Evolutionary conservation across 2,888 invertebrate species (phyloP).

Genomic region (Chironomus tentans): DNA sequence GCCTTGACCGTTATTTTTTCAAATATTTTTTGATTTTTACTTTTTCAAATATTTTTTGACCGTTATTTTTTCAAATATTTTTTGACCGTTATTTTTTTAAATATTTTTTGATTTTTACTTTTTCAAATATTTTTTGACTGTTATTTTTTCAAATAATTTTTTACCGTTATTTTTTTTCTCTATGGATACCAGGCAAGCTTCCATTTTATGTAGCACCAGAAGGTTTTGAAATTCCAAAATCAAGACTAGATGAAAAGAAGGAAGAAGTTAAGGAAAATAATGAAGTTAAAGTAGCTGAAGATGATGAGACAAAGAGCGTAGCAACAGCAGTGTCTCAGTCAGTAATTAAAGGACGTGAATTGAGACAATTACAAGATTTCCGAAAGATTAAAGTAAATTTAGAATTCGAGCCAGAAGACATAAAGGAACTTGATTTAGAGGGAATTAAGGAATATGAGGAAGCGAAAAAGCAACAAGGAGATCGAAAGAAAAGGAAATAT

Average conservation of each 20-base stretch:
- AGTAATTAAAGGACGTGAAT: slow-evolving; percentile 42
- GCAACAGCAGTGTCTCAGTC: slow-evolving; percentile 40
- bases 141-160: no score
- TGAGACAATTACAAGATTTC: slow-evolving; percentile 62
- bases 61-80: no score
- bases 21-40: no score
- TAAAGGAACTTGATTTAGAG: slow-evolving; percentile 40
- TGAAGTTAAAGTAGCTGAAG: slow-evolving; percentile 33
- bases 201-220: slow-evolving; percentile 89
- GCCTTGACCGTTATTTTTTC: no score
- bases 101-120: no score
- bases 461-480: slow-evolving; percentile 39
- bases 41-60: no score
- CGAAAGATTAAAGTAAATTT: slow-evolving; percentile 67
- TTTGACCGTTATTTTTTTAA: no score
- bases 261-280: slow-evolving; percentile 28
- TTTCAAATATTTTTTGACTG: no score
- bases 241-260: slow-evolving; percentile 38
- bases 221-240: slow-evolving; percentile 62
- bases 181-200: no score
- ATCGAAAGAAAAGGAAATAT: slow-evolving; percentile 34
- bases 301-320: slow-evolving; percentile 30
- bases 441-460: slow-evolving; percentile 52
- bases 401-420: slow-evolving; percentile 54
- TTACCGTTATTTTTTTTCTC: no score